phyloP scores from a whole-genome alignment of 2,888 invertebrate genomes.

The Limnephilus rhombicus region DNA sequence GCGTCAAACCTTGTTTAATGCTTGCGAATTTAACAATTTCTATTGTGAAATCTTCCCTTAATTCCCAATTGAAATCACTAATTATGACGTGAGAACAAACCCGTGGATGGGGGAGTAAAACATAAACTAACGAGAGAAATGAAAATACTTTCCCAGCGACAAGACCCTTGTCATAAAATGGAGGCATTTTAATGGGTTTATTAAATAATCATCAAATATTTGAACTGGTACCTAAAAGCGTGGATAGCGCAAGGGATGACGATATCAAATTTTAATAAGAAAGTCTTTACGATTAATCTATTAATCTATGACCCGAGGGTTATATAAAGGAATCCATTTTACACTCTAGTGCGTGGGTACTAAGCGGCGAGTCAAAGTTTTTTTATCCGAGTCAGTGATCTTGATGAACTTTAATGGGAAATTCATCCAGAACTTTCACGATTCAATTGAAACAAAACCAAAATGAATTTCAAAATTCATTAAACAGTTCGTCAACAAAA shows the following conservation, averaged over 20 bases:
- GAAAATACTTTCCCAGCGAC: neutral
- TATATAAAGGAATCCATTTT: neutral
- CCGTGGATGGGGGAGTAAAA: neutral
- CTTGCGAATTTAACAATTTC: neutral
- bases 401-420: neutral
- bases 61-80: neutral
- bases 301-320: neutral
- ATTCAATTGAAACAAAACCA: neutral
- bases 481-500: neutral
- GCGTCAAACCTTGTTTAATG: too few relatives aligned
- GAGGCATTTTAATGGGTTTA: constrained; percentile 12
- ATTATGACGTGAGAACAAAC: neutral
- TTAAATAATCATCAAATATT: constrained; percentile 5
- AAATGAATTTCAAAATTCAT: neutral
- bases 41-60: neutral
- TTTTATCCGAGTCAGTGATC: neutral
- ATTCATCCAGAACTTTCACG: neutral
- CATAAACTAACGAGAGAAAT: neutral
- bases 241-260: neutral
- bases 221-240: neutral
- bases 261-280: neutral
- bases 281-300: neutral
- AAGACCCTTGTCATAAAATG: neutral
- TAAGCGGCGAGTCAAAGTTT: neutral
- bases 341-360: neutral